Conservation (phyloP, 2,113 vertebrate genomes). For the Anas platyrhynchos region DNA sequence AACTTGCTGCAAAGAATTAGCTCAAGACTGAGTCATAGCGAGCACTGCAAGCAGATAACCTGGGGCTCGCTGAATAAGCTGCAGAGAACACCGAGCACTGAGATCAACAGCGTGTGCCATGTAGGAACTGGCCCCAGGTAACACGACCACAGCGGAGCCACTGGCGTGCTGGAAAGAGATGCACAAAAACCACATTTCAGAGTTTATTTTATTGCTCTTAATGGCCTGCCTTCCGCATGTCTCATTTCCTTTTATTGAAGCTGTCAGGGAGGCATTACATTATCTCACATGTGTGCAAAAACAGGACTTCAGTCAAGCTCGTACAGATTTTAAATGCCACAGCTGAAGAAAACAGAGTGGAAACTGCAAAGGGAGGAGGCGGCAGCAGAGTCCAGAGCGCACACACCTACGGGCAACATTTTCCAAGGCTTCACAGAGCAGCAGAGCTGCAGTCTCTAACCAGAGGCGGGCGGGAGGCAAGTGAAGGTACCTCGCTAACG, state of each 20-base stretch:
- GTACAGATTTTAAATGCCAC: slow-evolving; percentile 23
- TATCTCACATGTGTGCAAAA: slow-evolving; percentile 11
- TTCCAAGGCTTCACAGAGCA: not conserved
- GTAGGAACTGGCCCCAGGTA: slow-evolving; percentile 10
- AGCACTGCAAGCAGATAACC: not conserved
- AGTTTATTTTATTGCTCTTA: slow-evolving; percentile 51
- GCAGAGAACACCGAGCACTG: not conserved
- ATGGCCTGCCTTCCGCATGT: slow-evolving; percentile 2
- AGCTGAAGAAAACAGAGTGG: slow-evolving; percentile 45
- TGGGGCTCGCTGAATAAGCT: not conserved
- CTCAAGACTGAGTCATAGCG: slow-evolving; percentile 24
- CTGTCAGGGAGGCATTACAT: slow-evolving; percentile 32
- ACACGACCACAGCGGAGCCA: not conserved
- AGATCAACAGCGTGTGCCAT: not conserved
- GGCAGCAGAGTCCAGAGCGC: slow-evolving; percentile 15
- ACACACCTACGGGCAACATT: not conserved
- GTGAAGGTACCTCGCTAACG: not conserved
- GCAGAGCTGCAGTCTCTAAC: not conserved
- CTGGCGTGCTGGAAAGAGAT: not conserved
- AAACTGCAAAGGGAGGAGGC: slow-evolving; percentile 9
- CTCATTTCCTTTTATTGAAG: slow-evolving; percentile 55
- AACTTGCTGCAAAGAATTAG: slow-evolving; percentile 12
- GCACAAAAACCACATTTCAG: not conserved
- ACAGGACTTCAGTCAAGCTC: not conserved
- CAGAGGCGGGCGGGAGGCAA: not conserved